Percentiles rank a stretch among this genome's conserved stretches.
Conservation (phyloP, 2,888 invertebrate genomes). For the Troides aeacus region DNA sequence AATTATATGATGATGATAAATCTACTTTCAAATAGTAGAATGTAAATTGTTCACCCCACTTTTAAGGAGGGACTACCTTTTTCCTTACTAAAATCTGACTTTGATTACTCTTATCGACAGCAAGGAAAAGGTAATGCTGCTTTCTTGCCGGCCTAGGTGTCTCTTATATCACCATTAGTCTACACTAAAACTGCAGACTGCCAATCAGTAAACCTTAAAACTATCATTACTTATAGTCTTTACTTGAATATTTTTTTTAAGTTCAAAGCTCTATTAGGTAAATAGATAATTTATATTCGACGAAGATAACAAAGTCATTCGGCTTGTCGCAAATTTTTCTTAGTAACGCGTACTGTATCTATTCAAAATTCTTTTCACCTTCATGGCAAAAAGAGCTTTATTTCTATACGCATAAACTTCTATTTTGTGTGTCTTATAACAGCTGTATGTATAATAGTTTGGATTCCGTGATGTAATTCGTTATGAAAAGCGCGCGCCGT, state of each 20-base stretch:
- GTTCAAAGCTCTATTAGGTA: slow-evolving; percentile 21
- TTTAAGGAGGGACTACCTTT: too few relatives aligned
- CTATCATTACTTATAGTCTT: too few relatives aligned
- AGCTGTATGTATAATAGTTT: background rate
- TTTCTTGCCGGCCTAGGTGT: too few relatives aligned
- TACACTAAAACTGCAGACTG: too few relatives aligned
- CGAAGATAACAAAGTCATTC: slow-evolving; percentile 6
- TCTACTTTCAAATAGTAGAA: too few relatives aligned
- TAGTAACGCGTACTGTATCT: slow-evolving; percentile 23
- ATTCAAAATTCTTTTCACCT: background rate
- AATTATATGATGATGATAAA: too few relatives aligned
- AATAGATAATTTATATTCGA: slow-evolving; percentile 22
- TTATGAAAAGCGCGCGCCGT: slow-evolving; percentile 35
- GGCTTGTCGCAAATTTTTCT: slow-evolving; percentile 8
- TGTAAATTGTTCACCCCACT: too few relatives aligned
- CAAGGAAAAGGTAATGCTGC: too few relatives aligned
- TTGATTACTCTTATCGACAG: too few relatives aligned
- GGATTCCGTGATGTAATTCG: slow-evolving; percentile 17
- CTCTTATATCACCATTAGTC: too few relatives aligned
- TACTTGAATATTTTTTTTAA: slow-evolving; percentile 4
- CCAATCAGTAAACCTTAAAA: too few relatives aligned
- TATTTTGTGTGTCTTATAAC: background rate
- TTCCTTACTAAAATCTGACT: too few relatives aligned
- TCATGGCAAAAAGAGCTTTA: background rate
- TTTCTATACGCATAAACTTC: background rate